Percentiles rank a stretch among this genome's conserved stretches.
Evolutionary conservation across 2,888 invertebrate species (phyloP).

Genomic region (Ophonus ardosiacus): DNA sequence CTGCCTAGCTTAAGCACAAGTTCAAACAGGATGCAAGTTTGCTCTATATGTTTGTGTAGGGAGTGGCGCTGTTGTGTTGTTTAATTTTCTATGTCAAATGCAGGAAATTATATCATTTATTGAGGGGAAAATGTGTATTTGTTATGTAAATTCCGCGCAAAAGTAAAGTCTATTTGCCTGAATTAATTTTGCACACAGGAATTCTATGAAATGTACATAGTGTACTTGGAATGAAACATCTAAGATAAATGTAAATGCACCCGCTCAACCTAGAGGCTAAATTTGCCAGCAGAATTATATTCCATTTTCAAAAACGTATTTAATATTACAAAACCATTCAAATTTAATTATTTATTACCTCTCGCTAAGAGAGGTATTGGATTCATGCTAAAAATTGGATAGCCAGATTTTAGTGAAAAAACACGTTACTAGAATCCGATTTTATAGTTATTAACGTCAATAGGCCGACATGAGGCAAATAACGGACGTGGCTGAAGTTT

Average conservation of each 20-base stretch:
- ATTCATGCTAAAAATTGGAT: no score
- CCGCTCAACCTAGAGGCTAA: neutral
- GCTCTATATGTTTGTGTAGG: neutral
- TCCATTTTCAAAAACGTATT: neutral
- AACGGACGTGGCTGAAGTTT: no score
- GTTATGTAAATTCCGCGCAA: constrained; percentile 2
- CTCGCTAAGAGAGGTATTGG: no score
- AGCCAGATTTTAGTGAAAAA: no score
- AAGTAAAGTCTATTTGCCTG: neutral
- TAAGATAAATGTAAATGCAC: neutral
- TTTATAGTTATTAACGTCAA: no score
- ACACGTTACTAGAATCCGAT: no score
- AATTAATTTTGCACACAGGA: neutral
- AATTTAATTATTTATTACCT: no score
- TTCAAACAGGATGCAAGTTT: neutral
- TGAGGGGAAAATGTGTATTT: constrained; percentile 35
- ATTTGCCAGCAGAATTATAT: neutral
- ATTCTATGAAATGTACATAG: no score
- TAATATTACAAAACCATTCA: neutral
- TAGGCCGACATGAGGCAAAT: no score
- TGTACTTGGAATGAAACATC: neutral
- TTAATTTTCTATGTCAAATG: constrained; percentile 18
- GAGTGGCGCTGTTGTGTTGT: constrained; percentile 17
- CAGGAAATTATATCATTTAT: constrained; percentile 51
- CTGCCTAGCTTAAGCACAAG: neutral